Evolutionary conservation across 2,888 invertebrate species (phyloP).

Genomic region (Drosophila borborema): DNA sequence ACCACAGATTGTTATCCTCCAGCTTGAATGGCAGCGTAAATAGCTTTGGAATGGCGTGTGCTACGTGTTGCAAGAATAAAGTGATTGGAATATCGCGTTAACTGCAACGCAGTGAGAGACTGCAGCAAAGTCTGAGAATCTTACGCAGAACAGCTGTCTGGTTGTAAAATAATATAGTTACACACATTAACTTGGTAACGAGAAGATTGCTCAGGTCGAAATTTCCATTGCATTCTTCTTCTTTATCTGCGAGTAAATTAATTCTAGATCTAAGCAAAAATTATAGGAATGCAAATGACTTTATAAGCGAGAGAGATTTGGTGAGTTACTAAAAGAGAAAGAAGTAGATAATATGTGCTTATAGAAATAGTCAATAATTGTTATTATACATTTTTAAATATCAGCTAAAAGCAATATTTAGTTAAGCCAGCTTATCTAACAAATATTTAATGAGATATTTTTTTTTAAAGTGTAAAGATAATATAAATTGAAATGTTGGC

Average conservation of each 20-base stretch:
- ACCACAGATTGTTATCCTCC: slow-evolving; percentile 46
- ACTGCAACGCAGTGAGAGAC: background rate
- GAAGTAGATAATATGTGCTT: too few species aligned
- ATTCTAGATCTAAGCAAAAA: background rate
- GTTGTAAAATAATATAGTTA: background rate
- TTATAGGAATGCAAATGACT: background rate
- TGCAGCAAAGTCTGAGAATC: background rate
- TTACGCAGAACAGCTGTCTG: background rate
- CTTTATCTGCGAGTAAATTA: background rate
- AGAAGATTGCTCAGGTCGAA: background rate
- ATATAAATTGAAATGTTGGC: too few species aligned
- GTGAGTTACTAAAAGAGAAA: too few species aligned
- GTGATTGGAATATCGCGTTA: slow-evolving; percentile 1
- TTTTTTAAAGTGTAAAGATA: too few species aligned
- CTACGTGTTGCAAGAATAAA: slow-evolving; percentile 3
- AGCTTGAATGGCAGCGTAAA: slow-evolving; percentile 37
- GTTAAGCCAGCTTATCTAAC: too few species aligned
- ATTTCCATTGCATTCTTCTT: background rate
- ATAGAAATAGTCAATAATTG: too few species aligned
- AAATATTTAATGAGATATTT: too few species aligned
- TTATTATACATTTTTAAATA: too few species aligned
- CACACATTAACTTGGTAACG: background rate
- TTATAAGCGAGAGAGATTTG: background rate
- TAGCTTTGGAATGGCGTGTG: slow-evolving; percentile 23
- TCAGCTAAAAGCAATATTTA: too few species aligned